Base-by-base conservation (phyloP, 2,797 vertebrate species). In the Melanotaenia nigrans region DNA sequence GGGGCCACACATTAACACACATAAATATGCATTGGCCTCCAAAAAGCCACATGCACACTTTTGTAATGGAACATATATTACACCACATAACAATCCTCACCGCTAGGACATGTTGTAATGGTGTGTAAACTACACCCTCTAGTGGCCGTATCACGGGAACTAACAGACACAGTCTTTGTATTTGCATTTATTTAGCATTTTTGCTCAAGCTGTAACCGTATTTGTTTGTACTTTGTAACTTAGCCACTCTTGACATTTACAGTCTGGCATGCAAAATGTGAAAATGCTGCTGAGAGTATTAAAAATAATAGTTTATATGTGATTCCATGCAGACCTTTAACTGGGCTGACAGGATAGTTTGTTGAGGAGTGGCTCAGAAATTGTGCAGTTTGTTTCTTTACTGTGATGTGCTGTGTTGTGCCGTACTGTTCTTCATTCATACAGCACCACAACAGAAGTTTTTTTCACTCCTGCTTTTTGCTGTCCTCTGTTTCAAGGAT, bases 81-180 rank as follows among this genome's bases (percentile, higher is more conserved):
- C 35, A 51, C 24, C 2, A 5, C 20, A n/a, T 49, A n/a, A 22
- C 20, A 22, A 20, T 22, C 20, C n/a, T 49, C 16, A 18, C n/a
- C 22, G 3, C 51, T 22, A 3, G 5, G 80, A 14, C 16, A 66
- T 35, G 38, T 73, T 51, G 38, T 64, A 22, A 9, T 49, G 51
- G 22, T 53, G 72, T 60, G 69, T 36, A 25, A 82, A 79, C 36
- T 30, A 3, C 61, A 30, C 88, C 89, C 81, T 74, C 87, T 85
- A 77, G 77, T 89, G 84, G 36, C 54, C 32, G 20, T 1, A 16
- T 1, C 1, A 16, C 10, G 18, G 55, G 36, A 89, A 87, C 85
- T 93, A 92, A 73, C 90, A 92, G 84, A 86, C 89, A 92, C 90
- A 88, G 91, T 92, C 90, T 75, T 79, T 61, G 9, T 72, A 61